These are phyloP conservation scores for Sipha maydis DNA, from an alignment of 2,888 invertebrate genomes.

Conservation along the genomic window DNA sequence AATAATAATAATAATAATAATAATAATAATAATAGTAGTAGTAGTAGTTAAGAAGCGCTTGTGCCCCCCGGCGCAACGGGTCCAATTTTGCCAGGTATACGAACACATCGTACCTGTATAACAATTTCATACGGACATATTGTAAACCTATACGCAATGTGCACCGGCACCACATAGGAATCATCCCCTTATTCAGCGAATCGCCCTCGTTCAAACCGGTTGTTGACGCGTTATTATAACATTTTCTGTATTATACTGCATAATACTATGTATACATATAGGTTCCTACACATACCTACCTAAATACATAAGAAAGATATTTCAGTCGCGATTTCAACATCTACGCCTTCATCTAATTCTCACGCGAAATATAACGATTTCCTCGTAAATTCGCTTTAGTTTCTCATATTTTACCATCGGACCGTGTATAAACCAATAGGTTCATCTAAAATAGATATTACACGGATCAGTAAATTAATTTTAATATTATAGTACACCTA, in stretches of 20 bases:
- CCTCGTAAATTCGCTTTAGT: no score
- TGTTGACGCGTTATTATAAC: not conserved
- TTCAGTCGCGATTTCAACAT: not conserved
- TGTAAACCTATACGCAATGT: not conserved
- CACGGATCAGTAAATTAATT: no score
- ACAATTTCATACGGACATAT: not conserved
- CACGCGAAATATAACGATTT: no score
- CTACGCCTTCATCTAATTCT: no score
- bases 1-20: conserved; percentile 20
- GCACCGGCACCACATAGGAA: not conserved
- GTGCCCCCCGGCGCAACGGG: conserved; percentile 21
- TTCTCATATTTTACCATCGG: no score
- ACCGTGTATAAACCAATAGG: no score
- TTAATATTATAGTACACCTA: no score
- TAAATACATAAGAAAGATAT: not conserved
- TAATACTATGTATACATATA: no score
- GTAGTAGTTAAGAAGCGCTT: not conserved
- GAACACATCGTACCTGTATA: not conserved
- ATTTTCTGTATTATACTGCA: not conserved
- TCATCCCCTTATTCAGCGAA: conserved; percentile 18
- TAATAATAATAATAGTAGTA: conserved; percentile 32
- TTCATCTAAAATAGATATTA: no score
- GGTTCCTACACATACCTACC: no score
- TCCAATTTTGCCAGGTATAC: conserved; percentile 34
- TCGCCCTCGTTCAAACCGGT: conserved; percentile 30